Evolutionary conservation across 2,797 vertebrate genomes (phyloP).

Genomic region (Alcedo quadribrachys): DNA sequence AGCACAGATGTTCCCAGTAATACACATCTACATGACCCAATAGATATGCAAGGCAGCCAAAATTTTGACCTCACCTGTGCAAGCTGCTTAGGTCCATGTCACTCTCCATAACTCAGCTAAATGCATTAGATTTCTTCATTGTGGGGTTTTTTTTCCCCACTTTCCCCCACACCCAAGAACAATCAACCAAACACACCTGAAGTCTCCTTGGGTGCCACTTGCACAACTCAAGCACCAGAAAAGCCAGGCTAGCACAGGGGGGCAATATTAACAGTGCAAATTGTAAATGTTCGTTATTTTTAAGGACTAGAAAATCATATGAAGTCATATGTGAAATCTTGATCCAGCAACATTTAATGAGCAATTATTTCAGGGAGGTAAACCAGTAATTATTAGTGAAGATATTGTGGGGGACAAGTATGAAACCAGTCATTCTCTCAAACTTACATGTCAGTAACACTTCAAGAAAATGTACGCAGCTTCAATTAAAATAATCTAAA

Average conservation of each 20-base stretch:
- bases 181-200: background rate
- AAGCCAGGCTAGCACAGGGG: background rate
- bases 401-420: background rate
- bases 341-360: background rate
- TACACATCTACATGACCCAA: background rate
- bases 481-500: background rate
- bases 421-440: background rate
- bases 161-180: background rate
- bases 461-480: background rate
- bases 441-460: background rate
- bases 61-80: background rate
- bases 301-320: background rate
- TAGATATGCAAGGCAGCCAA: background rate
- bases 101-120: background rate
- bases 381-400: background rate
- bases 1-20: background rate
- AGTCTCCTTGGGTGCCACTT: background rate
- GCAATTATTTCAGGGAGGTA: background rate
- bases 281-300: background rate
- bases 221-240: background rate
- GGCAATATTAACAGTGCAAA: background rate
- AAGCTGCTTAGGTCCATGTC: background rate
- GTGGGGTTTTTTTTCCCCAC: accelerated
- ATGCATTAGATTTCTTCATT: background rate
- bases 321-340: background rate